Base-by-base conservation (phyloP, 2,113 vertebrate genomes). In the Machaerirhynchus nigripectus region DNA sequence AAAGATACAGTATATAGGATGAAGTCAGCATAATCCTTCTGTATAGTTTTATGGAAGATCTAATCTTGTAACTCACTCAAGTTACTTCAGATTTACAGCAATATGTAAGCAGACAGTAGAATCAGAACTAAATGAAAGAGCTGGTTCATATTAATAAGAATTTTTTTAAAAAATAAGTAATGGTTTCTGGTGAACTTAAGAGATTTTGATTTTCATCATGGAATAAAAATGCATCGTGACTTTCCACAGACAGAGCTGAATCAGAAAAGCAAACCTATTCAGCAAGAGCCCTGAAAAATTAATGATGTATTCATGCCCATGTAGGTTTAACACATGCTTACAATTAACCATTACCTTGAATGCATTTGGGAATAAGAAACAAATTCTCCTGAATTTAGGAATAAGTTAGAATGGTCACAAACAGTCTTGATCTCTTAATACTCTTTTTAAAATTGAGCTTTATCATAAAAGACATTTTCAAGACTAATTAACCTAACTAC, bases 21-120 rank as follows among this genome's bases (percentile, higher is more conserved):
- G 93, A 97, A 95, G 93, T 97, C 97, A 97, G 94, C 55, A 79
- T 81, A 94, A 93, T 81, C 46, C 63, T 82, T 95, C 11, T 73
- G 53, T 63, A 59, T 55, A 59, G 28, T 73, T 95, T 96, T 89
- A 73, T 89, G 84, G 65, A 87, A 89, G 82, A 83, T 78, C 87
- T 94, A 88, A 95, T 73, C 30, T 47, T 47, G 42, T 86, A 87
- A 75, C 16, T 89, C 2, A 2, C 28, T 88, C 47, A 90, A 75
- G 31, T 71, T 65, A 53, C 35, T 90, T 60, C 56, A 84, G 73
- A 82, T 90, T 87, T 96, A 71, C 49, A 76, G 60, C 15, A 35
- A 50, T 53, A 49, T 27, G 8, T 50, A 52, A 71, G 35, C 31
- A 90, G 55, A 89, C 8, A n/a, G n/a, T 53, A 91, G 81, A 93